Conservation (phyloP, 2,888 invertebrate species). For the Diarsia brunnea region DNA sequence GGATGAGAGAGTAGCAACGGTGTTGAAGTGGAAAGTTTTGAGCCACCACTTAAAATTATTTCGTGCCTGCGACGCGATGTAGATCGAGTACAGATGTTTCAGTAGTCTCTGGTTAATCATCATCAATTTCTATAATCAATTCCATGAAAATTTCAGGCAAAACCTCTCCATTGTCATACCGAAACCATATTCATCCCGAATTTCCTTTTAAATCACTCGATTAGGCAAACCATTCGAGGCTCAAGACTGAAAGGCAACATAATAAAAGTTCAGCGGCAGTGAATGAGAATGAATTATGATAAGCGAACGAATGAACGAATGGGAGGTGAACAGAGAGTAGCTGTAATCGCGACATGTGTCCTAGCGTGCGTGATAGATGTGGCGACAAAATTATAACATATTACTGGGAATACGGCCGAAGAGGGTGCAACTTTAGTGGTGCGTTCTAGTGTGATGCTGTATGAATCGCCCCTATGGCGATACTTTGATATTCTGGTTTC, state of each 20-base stretch:
- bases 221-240: conserved; percentile 26
- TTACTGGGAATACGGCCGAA: conserved; percentile 33
- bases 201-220: conserved; percentile 34
- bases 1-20: not conserved
- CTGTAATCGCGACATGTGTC: conserved; percentile 83
- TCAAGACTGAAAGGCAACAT: conserved; percentile 37
- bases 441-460: not conserved
- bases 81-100: not conserved
- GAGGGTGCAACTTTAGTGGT: conserved; percentile 50
- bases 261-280: conserved; percentile 59
- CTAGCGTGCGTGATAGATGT: conserved; percentile 80
- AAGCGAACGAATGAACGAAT: conserved; percentile 69
- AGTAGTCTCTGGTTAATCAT: not conserved
- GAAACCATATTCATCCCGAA: not conserved
- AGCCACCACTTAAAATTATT: too few relatives aligned
- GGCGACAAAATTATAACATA: conserved; percentile 72
- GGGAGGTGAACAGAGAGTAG: conserved; percentile 67
- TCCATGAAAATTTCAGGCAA: not conserved
- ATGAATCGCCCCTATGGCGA: not conserved
- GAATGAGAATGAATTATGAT: conserved; percentile 75
- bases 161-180: not conserved
- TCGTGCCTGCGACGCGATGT: not conserved
- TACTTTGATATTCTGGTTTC: not conserved
- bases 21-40: too few relatives aligned
- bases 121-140: not conserved